Evolutionary conservation across 2,797 vertebrate genomes (phyloP).

Genomic region (Gallinago stenura): DNA sequence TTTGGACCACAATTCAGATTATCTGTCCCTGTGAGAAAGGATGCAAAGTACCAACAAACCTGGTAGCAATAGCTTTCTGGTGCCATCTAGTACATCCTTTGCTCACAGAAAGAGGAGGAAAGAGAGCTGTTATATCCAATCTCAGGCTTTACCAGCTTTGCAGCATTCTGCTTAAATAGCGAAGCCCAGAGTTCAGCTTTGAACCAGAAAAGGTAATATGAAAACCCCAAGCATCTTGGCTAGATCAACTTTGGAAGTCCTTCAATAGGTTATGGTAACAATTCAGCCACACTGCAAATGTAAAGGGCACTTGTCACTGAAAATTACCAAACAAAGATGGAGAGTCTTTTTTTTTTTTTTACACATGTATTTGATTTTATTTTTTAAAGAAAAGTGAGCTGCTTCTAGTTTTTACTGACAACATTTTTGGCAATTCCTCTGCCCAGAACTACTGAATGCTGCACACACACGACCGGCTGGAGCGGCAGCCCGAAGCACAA

Average conservation of each 20-base stretch:
- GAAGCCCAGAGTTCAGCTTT: neutral
- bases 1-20: neutral
- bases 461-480: neutral
- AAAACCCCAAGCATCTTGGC: neutral
- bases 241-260: conserved; percentile 10
- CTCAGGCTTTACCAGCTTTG: neutral
- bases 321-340: conserved; percentile 5
- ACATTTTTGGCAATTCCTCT: conserved; percentile 29
- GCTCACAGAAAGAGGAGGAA: neutral
- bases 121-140: neutral
- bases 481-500: neutral
- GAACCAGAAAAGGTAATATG: neutral
- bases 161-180: neutral
- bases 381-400: neutral
- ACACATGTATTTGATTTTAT: neutral
- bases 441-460: neutral
- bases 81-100: neutral
- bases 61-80: neutral
- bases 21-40: neutral
- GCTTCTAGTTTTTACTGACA: conserved; percentile 56
- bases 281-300: neutral
- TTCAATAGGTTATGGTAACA: neutral
- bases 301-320: conserved; percentile 1
- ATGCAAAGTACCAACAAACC: neutral
- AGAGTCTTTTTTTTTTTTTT: neutral